Conservation (phyloP, 2,113 vertebrate genomes). For the Talpa occidentalis region DNA sequence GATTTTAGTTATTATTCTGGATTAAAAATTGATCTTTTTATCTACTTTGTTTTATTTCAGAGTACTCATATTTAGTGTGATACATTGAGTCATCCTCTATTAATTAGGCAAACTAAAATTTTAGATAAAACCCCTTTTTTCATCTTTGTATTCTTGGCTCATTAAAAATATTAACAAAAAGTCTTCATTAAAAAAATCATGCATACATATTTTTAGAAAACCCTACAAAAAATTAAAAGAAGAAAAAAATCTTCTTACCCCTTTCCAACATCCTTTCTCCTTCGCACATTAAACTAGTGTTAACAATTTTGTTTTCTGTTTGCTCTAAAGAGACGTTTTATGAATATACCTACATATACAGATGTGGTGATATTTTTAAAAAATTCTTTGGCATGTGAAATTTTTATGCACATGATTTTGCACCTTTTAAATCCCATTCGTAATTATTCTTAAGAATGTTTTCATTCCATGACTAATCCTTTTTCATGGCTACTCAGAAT, state of each 20-base stretch:
- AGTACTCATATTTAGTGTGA: neutral
- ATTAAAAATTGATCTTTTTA: neutral
- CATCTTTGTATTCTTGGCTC: neutral
- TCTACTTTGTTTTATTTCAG: constrained; percentile 1
- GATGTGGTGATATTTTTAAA: neutral
- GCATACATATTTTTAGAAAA: constrained; percentile 5
- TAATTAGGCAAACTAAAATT: constrained; percentile 32
- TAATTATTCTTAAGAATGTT: constrained; percentile 39
- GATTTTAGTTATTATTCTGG: constrained; percentile 26
- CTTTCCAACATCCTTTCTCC: neutral
- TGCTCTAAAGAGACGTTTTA: constrained; percentile 29
- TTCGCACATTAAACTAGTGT: neutral
- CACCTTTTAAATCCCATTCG: neutral
- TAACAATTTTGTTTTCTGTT: neutral
- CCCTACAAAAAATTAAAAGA: neutral
- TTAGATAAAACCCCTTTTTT: neutral
- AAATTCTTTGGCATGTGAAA: neutral
- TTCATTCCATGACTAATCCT: neutral
- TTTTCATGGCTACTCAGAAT: neutral
- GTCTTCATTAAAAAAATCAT: neutral
- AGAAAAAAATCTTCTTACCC: neutral
- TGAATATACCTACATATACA: neutral
- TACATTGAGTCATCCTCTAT: neutral
- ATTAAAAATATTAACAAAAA: constrained; percentile 37
- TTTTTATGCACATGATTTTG: neutral